A percentile compares a stretch with the other conserved stretches of the same genome.
Conservation (phyloP, 2,888 invertebrate genomes). For the Tetragonula carbonaria region DNA sequence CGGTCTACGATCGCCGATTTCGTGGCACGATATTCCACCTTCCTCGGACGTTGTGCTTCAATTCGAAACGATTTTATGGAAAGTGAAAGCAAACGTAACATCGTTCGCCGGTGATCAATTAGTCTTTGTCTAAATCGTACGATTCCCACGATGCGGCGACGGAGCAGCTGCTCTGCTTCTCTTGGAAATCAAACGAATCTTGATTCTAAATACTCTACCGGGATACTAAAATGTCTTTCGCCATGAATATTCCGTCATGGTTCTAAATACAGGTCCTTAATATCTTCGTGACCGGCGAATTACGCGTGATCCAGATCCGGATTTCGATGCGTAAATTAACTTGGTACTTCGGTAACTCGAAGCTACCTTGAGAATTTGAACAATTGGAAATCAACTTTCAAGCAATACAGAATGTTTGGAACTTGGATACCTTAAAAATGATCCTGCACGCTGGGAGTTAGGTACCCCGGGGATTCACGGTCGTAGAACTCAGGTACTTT, state of each 20-base stretch:
- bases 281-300: not conserved
- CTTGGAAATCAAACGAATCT: slow-evolving; percentile 7
- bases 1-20: slow-evolving; percentile 11
- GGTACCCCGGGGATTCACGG: too few species aligned
- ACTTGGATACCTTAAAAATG: too few species aligned
- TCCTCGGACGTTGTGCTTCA: slow-evolving; percentile 28
- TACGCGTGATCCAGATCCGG: not conserved
- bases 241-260: not conserved
- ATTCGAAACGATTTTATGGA: slow-evolving; percentile 54
- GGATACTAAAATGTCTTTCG: not conserved
- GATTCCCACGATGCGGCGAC: slow-evolving; percentile 55
- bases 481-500: too few species aligned
- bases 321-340: too few species aligned
- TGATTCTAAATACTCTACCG: not conserved
- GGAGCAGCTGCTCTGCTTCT: not conserved
- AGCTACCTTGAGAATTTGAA: too few species aligned
- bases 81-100: slow-evolving; percentile 62
- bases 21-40: slow-evolving; percentile 14
- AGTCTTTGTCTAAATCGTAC: slow-evolving; percentile 61
- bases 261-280: not conserved
- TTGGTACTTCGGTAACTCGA: too few species aligned
- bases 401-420: too few species aligned
- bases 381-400: too few species aligned
- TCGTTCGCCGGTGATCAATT: slow-evolving; percentile 48
- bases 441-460: too few species aligned